Base-by-base conservation (phyloP, 2,797 vertebrate genomes). In the Trematomus bernacchii region DNA sequence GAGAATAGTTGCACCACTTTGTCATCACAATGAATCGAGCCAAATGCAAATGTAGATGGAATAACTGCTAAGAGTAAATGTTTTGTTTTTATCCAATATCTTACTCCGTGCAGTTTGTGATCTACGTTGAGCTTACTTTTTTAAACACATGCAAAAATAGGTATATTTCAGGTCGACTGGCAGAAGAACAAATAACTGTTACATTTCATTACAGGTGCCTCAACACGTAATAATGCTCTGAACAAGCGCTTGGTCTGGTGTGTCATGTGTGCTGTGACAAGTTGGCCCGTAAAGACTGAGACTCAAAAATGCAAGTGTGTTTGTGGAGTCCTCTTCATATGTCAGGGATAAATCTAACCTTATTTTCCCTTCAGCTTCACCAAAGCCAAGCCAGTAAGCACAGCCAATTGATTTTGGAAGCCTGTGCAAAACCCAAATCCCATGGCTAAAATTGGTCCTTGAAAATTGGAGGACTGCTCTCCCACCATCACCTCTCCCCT, bases 401-500 rank as follows among this genome's bases (percentile, higher is more conserved):
- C 82, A 87, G 90, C 90, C 89, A 93, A 92, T 90, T 87, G 85
- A 88, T 91, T 90, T 86, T 92, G 84, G 90, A 90, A 73, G 85
- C 79, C 76, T 82, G 73, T 48, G 77, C 71, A 87, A 88, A 91
- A 85, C 73, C 86, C 64, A 91, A 89, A 90, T 87, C 84, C 85
- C 78, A 73, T 84, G 86, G 86, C 84, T 88, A 86, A 89, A 86
- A 89, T 85, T 87, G 90, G 84, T 90, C 87, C 87, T 89, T 90
- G 82, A 90, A 91, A 88, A 80, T 57, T 79, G 77, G 81, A 88
- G 78, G 65, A 52, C 73, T 19, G 13, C 73, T 58, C 78, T 71
- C 59, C 77, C 73, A 81, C 73, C 74, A 58, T 73, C 76, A 43
- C 42, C 67, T 86, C 82, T 77, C 70, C 66, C 83, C 73, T 77